These are phyloP conservation scores for Cygnus atratus DNA, from an alignment of 2,113 vertebrate species.

Conservation along the genomic window DNA sequence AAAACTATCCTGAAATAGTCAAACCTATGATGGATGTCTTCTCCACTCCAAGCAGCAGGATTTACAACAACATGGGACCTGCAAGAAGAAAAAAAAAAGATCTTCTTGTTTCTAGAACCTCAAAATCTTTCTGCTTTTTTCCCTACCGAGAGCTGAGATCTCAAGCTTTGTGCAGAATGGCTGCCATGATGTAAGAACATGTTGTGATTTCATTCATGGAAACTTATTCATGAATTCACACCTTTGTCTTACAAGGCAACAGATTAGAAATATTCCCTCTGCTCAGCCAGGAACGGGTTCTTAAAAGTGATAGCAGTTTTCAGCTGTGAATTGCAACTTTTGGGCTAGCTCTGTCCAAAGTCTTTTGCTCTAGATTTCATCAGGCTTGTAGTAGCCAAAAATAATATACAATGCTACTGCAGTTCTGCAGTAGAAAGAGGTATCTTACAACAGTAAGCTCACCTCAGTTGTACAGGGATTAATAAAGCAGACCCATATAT, in stretches of 20 bases:
- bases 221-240: background rate
- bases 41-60: background rate
- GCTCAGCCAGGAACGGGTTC: background rate
- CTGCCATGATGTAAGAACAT: rapidly evolving
- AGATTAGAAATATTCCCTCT: background rate
- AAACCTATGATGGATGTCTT: background rate
- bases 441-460: background rate
- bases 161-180: background rate
- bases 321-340: background rate
- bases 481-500: background rate
- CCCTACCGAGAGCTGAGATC: background rate
- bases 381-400: background rate
- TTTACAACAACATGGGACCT: background rate
- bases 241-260: background rate
- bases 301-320: background rate
- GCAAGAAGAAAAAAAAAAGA: background rate
- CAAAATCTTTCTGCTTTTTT: background rate
- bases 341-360: background rate
- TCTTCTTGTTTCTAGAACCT: background rate
- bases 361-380: background rate
- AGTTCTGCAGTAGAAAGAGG: background rate
- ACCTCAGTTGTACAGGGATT: background rate
- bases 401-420: background rate
- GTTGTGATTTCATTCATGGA: background rate
- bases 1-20: background rate